Percentiles rank a stretch among this genome's conserved stretches.
Evolutionary conservation across 1,140 invertebrate genomes (phyloP).

Genomic region (Papilio polytes): DNA sequence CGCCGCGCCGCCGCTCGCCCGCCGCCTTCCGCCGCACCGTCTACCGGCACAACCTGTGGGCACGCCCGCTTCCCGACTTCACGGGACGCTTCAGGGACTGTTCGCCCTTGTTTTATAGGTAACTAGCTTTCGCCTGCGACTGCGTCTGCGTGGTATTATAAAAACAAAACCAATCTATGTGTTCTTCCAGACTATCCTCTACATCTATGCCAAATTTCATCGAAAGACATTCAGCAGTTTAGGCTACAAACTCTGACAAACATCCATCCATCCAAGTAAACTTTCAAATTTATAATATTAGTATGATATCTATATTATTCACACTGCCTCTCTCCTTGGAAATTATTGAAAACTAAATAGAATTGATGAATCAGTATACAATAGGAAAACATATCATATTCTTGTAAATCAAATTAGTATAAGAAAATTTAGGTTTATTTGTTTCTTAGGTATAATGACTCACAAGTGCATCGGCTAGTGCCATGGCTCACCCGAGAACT

Average conservation of each 20-base stretch:
- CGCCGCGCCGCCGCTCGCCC: constrained; percentile 62
- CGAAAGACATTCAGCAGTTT: too few species aligned
- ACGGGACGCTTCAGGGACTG: constrained; percentile 88
- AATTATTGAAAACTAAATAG: too few species aligned
- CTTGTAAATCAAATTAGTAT: not conserved
- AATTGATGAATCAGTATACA: too few species aligned
- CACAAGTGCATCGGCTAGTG: constrained; percentile 91
- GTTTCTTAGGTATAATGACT: constrained; percentile 87
- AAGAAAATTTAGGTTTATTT: constrained; percentile 11
- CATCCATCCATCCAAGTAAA: too few species aligned
- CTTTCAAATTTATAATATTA: too few species aligned
- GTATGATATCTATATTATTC: constrained; percentile 4
- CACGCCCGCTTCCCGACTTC: constrained; percentile 86
- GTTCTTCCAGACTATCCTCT: too few species aligned
- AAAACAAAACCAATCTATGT: too few species aligned
- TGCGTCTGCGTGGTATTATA: too few species aligned
- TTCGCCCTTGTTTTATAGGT: constrained; percentile 90
- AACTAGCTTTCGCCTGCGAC: too few species aligned
- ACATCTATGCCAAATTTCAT: too few species aligned
- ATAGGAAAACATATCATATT: not conserved
- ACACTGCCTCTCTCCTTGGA: not conserved
- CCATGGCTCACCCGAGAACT: constrained; percentile 96
- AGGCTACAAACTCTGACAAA: too few species aligned
- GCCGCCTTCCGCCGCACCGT: constrained; percentile 86
- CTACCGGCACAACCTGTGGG: constrained; percentile 91